Evolutionary conservation across 2,888 invertebrate genomes (phyloP), one percentile per base, ranked within the genome.

Genomic region (Calameuta filiformis): DNA sequence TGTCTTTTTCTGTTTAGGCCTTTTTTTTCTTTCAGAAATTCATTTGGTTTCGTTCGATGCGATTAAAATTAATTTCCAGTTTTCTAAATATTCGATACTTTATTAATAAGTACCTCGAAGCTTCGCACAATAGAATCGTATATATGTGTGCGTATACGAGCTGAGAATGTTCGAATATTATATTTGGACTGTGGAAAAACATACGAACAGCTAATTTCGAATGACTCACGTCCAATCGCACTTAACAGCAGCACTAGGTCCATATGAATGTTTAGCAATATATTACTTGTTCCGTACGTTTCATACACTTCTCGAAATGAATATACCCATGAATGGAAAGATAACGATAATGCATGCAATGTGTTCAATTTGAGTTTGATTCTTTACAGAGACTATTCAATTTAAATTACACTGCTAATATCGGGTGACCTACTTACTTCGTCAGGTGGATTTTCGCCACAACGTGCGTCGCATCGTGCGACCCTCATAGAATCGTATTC

Each of bases 381-480:
- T 30, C 11, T 37, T 30, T 75, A 35, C n/a, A n/a, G n/a, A 75
- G 56, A 77, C 35, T 69, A 35, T 40, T 56, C 68, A 73, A 76
- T 35, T 69, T 37, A 74, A 88, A 81, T 91, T 82, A 93, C 93
- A 91, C 91, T 88, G n/a, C 89, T 83, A 85, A 89, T 93, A 15
- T 56, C 23, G 56, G 23, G 56, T 56, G 56, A 56, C 56, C 56
- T 23, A 81, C 81, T 81, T 82, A 88, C 88, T 83, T 86, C 81
- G 35, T 88, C 83, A 0, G 92, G 92, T 81, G 92, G 92, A 81
- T 86, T 91, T 71, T 92, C 92, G 83, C 92, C 92, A 87, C 95
- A 95, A 82, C 92, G 92, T 33, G 94, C 92, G 83, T 94, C 94
- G 87, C 94, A 95, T 82, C 94, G 92, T n/a, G 94, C 93, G 77